A percentile compares a stretch with the other conserved stretches of the same genome.
phyloP scores from a whole-genome alignment of 2,797 vertebrate species.

The Typhlichthys eigenmanni region DNA sequence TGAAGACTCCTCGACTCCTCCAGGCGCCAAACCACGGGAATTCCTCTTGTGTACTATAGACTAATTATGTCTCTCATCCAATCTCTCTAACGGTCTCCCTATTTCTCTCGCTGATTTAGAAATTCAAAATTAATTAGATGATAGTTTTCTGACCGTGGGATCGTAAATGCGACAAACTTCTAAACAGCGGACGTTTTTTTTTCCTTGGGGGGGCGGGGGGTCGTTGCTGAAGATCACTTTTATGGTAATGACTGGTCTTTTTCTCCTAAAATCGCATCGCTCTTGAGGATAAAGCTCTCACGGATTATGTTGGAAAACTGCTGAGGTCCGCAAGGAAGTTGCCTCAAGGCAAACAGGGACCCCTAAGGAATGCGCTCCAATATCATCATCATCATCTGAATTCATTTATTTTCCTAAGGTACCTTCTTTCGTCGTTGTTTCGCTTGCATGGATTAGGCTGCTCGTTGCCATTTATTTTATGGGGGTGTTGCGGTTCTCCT shows the following conservation, averaged over 20 bases:
- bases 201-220: no score
- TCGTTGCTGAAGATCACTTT: no score
- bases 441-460: not conserved
- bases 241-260: no score
- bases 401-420: not conserved
- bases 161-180: not conserved
- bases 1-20: constrained; percentile 18
- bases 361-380: constrained; percentile 44
- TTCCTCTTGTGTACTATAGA: constrained; percentile 39
- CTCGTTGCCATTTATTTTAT: no score
- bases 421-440: not conserved
- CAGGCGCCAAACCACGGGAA: constrained; percentile 35
- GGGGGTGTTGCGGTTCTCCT: no score
- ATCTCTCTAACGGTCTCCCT: not conserved
- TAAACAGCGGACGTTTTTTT: no score
- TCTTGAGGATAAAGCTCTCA: constrained; percentile 4
- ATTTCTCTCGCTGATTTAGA: constrained; percentile 2
- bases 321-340: constrained; percentile 78
- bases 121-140: constrained; percentile 35
- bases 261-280: no score
- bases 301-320: constrained; percentile 56
- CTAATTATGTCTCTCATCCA: constrained; percentile 8
- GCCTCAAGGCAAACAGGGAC: constrained; percentile 57
- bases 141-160: constrained; percentile 36
- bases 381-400: constrained; percentile 8